Conservation (phyloP, 2,888 invertebrate species). For the Aphrophora alni region DNA sequence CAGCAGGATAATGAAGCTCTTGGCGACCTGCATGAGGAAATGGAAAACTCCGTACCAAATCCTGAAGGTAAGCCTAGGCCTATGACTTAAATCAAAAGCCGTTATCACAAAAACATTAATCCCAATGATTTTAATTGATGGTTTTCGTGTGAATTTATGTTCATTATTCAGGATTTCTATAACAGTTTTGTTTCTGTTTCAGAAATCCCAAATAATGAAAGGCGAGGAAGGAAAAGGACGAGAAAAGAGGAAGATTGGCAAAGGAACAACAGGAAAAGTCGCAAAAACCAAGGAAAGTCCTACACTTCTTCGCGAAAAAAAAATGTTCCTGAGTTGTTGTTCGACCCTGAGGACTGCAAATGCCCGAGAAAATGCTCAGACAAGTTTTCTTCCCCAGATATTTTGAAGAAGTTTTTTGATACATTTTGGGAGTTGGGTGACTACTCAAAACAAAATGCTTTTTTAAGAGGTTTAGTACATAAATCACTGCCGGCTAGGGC, state of each 20-base stretch:
- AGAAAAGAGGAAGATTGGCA: too few relatives aligned
- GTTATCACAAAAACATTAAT: neutral
- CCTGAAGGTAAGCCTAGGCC: neutral
- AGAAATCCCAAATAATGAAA: constrained; percentile 25
- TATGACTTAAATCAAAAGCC: neutral
- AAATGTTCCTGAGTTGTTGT: constrained; percentile 15
- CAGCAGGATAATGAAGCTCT: constrained; percentile 10
- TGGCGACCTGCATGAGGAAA: constrained; percentile 15
- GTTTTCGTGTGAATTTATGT: neutral
- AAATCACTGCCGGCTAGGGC: constrained; percentile 7
- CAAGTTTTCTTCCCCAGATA: constrained; percentile 5
- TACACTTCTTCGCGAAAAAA: neutral
- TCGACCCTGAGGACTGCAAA: neutral
- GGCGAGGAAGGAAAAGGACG: neutral
- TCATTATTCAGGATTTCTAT: constrained; percentile 19
- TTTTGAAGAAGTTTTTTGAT: neutral
- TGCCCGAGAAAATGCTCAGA: constrained; percentile 12
- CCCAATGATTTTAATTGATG: too few relatives aligned
- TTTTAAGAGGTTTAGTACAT: neutral
- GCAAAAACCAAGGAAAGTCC: constrained; percentile 3
- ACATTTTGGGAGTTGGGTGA: constrained; percentile 23
- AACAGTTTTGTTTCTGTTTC: constrained; percentile 22
- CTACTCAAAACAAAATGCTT: constrained; percentile 26
- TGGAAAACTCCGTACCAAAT: constrained; percentile 10
- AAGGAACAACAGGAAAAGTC: constrained; percentile 9